These are phyloP conservation scores for Melanostoma mellinum DNA, from an alignment of 2,888 invertebrate genomes.

Conservation along the genomic window DNA sequence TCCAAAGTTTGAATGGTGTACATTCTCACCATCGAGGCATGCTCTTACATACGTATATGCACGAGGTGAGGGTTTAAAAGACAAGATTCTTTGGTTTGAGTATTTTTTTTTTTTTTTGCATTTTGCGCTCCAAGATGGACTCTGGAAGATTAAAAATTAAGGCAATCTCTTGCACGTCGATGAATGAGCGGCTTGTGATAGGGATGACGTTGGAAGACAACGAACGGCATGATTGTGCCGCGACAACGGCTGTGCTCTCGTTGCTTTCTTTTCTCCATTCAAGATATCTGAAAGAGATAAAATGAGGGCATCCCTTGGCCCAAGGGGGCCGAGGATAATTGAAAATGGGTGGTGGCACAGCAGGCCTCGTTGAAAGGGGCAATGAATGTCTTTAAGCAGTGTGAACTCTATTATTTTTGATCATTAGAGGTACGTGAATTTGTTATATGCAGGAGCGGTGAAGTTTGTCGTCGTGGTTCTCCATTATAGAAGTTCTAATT, in stretches of 20 bases:
- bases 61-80: not conserved
- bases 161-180: constrained; percentile 58
- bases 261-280: constrained; percentile 30
- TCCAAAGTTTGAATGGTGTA: constrained; percentile 32
- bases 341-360: constrained; percentile 53
- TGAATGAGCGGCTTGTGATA: constrained; percentile 40
- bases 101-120: constrained; percentile 17
- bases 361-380: constrained; percentile 17
- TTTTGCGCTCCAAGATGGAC: constrained; percentile 44
- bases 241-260: not conserved
- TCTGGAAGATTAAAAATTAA: constrained; percentile 67
- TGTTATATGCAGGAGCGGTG: constrained; percentile 42
- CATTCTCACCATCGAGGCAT: constrained; percentile 1
- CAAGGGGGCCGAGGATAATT: constrained; percentile 65
- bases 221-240: not conserved
- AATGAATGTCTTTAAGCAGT: constrained; percentile 47
- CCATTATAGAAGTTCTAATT: constrained; percentile 61
- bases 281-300: constrained; percentile 70
- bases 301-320: constrained; percentile 61
- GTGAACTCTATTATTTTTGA: constrained; percentile 68
- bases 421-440: constrained; percentile 60
- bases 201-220: not conserved
- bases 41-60: not conserved
- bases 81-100: constrained; percentile 18
- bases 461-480: constrained; percentile 56